These are phyloP conservation scores for Tetanocera ferruginea DNA, from an alignment of 2,888 invertebrate genomes.

Conservation along the genomic window DNA sequence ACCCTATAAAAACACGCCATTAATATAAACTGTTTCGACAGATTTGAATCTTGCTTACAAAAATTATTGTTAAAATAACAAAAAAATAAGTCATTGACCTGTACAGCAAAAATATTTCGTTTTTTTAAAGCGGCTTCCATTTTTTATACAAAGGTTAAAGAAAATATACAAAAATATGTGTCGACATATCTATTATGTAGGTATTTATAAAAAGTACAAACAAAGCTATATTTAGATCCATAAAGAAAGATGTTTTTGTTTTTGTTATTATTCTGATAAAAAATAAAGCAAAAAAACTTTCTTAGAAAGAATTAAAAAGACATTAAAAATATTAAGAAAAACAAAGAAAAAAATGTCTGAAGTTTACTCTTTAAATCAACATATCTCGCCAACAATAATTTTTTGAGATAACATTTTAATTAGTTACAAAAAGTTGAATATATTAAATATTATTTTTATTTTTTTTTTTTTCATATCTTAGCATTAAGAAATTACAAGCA, in stretches of 20 bases:
- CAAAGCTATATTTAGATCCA: neutral
- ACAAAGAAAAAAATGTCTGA: too few species aligned
- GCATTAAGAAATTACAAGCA: too few species aligned
- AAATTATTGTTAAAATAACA: neutral
- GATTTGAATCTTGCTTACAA: neutral
- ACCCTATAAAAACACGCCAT: neutral
- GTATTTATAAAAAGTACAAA: neutral
- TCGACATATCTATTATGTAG: too few species aligned
- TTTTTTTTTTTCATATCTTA: too few species aligned
- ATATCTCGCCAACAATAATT: too few species aligned
- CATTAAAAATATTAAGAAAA: neutral
- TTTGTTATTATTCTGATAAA: neutral
- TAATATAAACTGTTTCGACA: constrained; percentile 8
- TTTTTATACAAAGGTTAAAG: too few species aligned
- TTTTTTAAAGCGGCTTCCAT: neutral
- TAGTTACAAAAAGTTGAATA: too few species aligned
- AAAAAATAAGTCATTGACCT: neutral
- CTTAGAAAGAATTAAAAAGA: neutral
- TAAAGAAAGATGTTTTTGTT: neutral
- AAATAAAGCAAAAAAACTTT: neutral
- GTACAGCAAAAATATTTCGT: neutral
- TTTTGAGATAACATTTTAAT: too few species aligned
- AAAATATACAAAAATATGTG: too few species aligned
- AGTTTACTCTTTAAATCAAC: too few species aligned
- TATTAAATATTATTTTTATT: too few species aligned